Conservation (phyloP, 2,888 invertebrate genomes). For the Drosophila falleni region DNA sequence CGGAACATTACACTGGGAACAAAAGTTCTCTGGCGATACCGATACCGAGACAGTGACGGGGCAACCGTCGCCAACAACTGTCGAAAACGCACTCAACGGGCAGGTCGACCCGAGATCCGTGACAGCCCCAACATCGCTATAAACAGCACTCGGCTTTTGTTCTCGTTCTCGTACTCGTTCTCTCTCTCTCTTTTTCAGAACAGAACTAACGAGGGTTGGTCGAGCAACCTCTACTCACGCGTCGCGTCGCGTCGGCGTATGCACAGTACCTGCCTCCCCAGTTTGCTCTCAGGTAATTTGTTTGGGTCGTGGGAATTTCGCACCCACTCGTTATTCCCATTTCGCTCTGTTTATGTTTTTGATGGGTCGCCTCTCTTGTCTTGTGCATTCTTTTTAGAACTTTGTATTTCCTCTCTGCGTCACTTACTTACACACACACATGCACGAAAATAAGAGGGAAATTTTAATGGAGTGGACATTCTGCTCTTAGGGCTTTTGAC, state of each 20-base stretch:
- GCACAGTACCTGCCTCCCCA: slow-evolving; percentile 15
- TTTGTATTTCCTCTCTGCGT: slow-evolving; percentile 26
- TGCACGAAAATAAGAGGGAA: slow-evolving; percentile 10
- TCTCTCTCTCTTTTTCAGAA: slow-evolving; percentile 33
- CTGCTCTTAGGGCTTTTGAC: slow-evolving; percentile 10
- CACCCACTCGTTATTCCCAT: slow-evolving; percentile 58
- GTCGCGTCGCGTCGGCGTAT: slow-evolving; percentile 40
- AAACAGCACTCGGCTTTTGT: slow-evolving; percentile 45
- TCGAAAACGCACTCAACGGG: slow-evolving; percentile 69
- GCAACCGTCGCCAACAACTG: slow-evolving; percentile 77
- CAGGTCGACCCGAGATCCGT: slow-evolving; percentile 56
- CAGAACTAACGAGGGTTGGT: slow-evolving; percentile 56
- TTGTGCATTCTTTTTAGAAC: slow-evolving; percentile 34
- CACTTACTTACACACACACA: slow-evolving; percentile 6
- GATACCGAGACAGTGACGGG: slow-evolving; percentile 44
- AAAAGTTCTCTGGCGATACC: slow-evolving; percentile 45
- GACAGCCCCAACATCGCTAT: slow-evolving; percentile 49
- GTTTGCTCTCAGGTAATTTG: slow-evolving; percentile 46
- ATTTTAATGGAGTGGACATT: slow-evolving; percentile 26
- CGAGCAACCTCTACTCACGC: slow-evolving; percentile 33
- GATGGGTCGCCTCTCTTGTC: slow-evolving; percentile 43
- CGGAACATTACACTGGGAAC: slow-evolving; percentile 40
- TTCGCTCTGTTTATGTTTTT: slow-evolving; percentile 76
- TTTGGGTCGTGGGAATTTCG: slow-evolving; percentile 70
- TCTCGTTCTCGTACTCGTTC: slow-evolving; percentile 34